Evolutionary conservation across 2,888 invertebrate species (phyloP), one percentile per base, ranked within the genome.

Genomic region (Syritta pipiens): DNA sequence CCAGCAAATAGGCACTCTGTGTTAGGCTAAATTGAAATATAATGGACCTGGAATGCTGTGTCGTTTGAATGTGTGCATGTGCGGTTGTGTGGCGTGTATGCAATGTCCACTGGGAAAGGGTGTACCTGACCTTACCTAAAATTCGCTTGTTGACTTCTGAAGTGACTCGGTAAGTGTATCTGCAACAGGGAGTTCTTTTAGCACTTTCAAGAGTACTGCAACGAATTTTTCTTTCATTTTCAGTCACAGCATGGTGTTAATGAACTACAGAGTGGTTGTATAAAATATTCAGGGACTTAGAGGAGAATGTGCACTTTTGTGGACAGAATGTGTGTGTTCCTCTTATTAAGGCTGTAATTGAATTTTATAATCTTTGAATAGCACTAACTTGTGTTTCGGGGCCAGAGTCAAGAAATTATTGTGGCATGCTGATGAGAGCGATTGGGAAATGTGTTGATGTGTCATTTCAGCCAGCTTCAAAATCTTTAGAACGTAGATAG

Each of bases 151-250:
- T 79, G 79, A 79, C 79, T 79, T 57, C 57, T 74, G 30, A 79
- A 79, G 67, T 71, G 60, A 24, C 55, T 14, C 28, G 55, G 37
- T 74, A 62, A 79, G 72, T 72, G 72, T 68, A 79, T 72, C 79
- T 72, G 79, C 79, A 79, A 79, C 79, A 72, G 72, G 79, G 79
- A 79, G 72, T 68, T 67, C 71, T 71, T 71, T 71, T 51, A 65
- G 46, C 63, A 60, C 71, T 77, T 71, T 67, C 26, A n/a, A 49
- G 65, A 68, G 55, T 51, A 44, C 62, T 67, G 79, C 79, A 79
- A n/a, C n/a, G n/a, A 48, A 46, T 60, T 49, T 71, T 74, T 72
- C 46, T 60, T 46, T 62, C 67, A 49, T 42, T 71, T 57, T 59
- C 59, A 44, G 40, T 48, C n/a, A 55, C 37, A 17, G n/a, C 24